phyloP scores from a whole-genome alignment of 2,888 invertebrate genomes.

The Bombylius major region DNA sequence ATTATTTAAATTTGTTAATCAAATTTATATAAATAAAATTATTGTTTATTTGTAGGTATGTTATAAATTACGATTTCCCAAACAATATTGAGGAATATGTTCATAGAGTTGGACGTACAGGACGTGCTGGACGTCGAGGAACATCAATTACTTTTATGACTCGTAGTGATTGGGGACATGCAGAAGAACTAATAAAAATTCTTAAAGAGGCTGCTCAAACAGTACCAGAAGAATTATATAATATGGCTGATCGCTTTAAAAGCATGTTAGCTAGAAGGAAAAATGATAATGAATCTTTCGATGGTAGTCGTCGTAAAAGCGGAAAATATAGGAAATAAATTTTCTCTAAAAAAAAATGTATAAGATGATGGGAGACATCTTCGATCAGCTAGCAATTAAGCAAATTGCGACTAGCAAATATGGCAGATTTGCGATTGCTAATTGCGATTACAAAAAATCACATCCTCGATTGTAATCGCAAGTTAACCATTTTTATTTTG shows the following conservation, averaged over 20 bases:
- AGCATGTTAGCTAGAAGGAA: conserved; percentile 52
- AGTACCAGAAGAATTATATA: conserved; percentile 59
- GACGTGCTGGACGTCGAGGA: conserved; percentile 78
- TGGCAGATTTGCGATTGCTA: no score
- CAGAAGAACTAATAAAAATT: conserved; percentile 69
- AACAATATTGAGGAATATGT: conserved; percentile 85
- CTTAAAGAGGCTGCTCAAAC: conserved; percentile 77
- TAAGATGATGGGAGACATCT: no score
- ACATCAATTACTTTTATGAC: conserved; percentile 72
- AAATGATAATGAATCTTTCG: conserved; percentile 30
- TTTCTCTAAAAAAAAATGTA: no score
- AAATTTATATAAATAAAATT: conserved; percentile 19
- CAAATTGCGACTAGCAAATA: no score
- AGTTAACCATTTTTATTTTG: no score
- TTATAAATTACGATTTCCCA: conserved; percentile 88
- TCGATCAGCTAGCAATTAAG: no score
- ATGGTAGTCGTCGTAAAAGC: conserved; percentile 6
- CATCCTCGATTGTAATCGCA: no score
- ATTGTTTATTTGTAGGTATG: conserved; percentile 39
- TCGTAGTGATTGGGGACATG: conserved; percentile 68
- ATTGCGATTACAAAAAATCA: no score
- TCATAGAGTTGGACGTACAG: conserved; percentile 91
- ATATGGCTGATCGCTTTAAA: conserved; percentile 64
- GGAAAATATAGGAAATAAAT: no score
- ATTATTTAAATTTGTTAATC: neutral